These are phyloP conservation scores for Dynastes tityus DNA, from an alignment of 2,888 invertebrate species.

Conservation along the genomic window DNA sequence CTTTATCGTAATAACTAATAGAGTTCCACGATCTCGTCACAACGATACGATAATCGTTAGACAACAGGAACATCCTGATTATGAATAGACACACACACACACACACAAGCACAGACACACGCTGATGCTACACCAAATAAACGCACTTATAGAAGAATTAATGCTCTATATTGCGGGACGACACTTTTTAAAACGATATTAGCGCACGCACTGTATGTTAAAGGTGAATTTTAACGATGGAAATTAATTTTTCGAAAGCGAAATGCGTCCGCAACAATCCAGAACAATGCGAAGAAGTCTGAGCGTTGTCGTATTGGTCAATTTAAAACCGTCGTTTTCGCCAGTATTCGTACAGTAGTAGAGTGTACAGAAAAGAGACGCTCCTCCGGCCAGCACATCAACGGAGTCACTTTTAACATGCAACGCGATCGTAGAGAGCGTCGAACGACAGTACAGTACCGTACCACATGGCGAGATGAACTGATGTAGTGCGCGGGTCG, in stretches of 20 bases:
- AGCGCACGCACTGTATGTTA: not conserved
- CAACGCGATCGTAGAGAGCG: constrained; percentile 56
- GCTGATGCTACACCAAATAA: not conserved
- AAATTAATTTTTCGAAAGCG: too few relatives aligned
- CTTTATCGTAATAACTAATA: constrained; percentile 12
- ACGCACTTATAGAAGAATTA: constrained; percentile 54
- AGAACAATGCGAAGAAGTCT: too few relatives aligned
- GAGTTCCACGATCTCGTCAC: constrained; percentile 13
- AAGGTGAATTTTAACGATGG: too few relatives aligned
- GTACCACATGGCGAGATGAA: constrained; percentile 46
- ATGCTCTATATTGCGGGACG: not conserved
- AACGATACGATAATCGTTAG: constrained; percentile 29
- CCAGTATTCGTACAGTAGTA: too few relatives aligned
- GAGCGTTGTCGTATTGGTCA: too few relatives aligned
- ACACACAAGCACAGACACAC: constrained; percentile 5
- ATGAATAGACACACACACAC: constrained; percentile 13
- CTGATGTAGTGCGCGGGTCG: constrained; percentile 50
- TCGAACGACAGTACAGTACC: constrained; percentile 52
- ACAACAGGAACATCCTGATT: constrained; percentile 44
- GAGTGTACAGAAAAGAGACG: too few relatives aligned
- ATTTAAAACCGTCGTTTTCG: too few relatives aligned
- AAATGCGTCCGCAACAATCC: too few relatives aligned
- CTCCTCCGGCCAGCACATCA: constrained; percentile 2
- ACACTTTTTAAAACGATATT: not conserved
- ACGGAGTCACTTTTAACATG: constrained; percentile 33